Conservation (phyloP, 1,140 invertebrate species). For the Drosophila suzukii region DNA sequence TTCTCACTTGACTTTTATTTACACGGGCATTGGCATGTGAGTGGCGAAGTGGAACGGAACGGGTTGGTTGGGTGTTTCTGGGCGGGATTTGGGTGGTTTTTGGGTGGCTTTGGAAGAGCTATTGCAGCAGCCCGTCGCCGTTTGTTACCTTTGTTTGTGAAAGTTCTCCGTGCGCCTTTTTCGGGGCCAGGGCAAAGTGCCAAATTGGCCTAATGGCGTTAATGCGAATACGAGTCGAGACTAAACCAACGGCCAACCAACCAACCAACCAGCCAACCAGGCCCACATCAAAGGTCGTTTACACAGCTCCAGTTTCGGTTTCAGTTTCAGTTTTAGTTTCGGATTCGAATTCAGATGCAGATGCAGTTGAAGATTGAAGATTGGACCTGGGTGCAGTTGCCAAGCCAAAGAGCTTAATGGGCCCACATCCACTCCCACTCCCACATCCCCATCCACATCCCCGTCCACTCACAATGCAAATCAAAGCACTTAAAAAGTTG, state of each 20-base stretch:
- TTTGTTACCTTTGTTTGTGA: conserved; percentile 72
- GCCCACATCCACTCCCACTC: neutral
- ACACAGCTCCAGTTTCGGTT: conserved; percentile 33
- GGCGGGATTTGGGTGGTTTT: neutral
- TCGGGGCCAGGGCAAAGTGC: conserved; percentile 65
- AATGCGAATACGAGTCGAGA: conserved; percentile 78
- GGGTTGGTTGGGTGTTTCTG: neutral
- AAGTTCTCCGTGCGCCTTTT: conserved; percentile 56
- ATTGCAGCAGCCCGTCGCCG: conserved; percentile 38
- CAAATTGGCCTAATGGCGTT: conserved; percentile 82
- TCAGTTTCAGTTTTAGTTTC: conserved; percentile 36
- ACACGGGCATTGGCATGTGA: conserved; percentile 76
- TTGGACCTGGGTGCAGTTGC: conserved; percentile 38
- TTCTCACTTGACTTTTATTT: conserved; percentile 79
- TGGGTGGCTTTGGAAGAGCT: conserved; percentile 2
- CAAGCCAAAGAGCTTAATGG: conserved; percentile 37
- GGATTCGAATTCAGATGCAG: neutral
- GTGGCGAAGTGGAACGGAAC: conserved; percentile 6
- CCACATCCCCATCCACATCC: neutral
- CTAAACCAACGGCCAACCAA: conserved; percentile 52
- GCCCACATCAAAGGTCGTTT: conserved; percentile 65
- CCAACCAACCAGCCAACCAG: conserved; percentile 26
- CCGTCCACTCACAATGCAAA: conserved; percentile 38
- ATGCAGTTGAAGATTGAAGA: conserved; percentile 12
- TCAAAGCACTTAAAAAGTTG: conserved; percentile 64